Evolutionary conservation across 2,888 invertebrate genomes (phyloP).

Genomic region (Plagodis pulveraria): DNA sequence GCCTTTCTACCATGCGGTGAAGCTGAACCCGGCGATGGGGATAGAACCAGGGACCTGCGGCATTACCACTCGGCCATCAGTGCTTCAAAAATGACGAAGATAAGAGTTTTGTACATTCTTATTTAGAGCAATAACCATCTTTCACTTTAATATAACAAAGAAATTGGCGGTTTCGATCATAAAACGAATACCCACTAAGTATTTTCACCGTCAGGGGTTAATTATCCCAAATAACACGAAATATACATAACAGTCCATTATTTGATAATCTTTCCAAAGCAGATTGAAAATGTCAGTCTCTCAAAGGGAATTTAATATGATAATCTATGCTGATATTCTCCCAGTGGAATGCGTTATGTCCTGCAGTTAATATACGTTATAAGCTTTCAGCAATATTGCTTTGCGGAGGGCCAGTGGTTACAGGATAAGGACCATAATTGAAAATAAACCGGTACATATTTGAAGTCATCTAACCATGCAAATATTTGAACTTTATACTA

Average conservation of each 20-base stretch:
- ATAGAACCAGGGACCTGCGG: too few species aligned
- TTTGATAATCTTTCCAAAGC: constrained; percentile 1
- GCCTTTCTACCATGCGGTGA: too few species aligned
- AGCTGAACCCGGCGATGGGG: too few species aligned
- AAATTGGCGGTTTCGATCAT: too few species aligned
- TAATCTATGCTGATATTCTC: constrained; percentile 30
- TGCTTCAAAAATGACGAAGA: too few species aligned
- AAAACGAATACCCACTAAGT: background rate
- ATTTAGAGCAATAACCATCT: too few species aligned
- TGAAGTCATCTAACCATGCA: too few species aligned
- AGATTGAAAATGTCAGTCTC: constrained; percentile 14
- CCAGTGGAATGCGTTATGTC: constrained; percentile 36
- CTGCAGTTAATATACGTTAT: constrained; percentile 65
- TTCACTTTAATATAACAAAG: too few species aligned
- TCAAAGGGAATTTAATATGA: constrained; percentile 30
- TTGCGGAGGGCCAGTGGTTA: constrained; percentile 69
- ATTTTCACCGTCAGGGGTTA: background rate
- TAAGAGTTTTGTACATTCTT: too few species aligned
- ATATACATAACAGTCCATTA: background rate
- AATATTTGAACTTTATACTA: too few species aligned
- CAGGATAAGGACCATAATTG: constrained; percentile 28
- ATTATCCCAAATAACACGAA: background rate
- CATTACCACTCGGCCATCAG: too few species aligned
- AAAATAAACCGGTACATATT: constrained; percentile 1
- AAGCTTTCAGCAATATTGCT: constrained; percentile 78